phyloP scores from a whole-genome alignment of 1,140 invertebrate genomes.

The Macrosteles quadrilineatus region DNA sequence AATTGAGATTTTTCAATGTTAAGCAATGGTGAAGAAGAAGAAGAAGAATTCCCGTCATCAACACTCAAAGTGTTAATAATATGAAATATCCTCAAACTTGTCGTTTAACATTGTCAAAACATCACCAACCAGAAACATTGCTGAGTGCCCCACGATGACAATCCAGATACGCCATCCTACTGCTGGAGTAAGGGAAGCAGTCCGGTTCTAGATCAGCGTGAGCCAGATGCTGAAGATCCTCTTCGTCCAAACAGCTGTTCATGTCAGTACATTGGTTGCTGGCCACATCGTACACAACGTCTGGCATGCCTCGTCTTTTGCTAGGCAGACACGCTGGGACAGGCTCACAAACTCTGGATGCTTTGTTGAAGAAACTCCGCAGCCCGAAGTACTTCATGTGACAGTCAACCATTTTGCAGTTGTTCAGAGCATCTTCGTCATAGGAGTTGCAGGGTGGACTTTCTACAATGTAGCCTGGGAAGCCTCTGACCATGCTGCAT shows the following conservation, averaged over 20 bases:
- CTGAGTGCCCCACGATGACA: background rate
- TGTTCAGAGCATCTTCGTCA: conserved; percentile 1
- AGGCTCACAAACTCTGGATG: background rate
- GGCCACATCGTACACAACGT: conserved; percentile 2
- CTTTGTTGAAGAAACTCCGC: background rate
- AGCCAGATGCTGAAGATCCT: conserved; percentile 1
- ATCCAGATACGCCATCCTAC: background rate
- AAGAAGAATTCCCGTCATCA: no score
- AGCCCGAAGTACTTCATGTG: conserved; percentile 19
- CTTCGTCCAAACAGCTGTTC: background rate
- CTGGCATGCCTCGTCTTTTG: conserved; percentile 3
- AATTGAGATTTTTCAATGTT: no score
- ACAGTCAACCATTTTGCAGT: conserved; percentile 10
- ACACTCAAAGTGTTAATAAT: no score
- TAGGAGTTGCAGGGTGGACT: background rate
- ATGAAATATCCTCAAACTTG: no score
- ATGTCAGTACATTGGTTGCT: background rate
- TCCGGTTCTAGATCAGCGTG: conserved; percentile 9
- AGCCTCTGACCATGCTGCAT: background rate
- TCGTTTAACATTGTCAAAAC: no score
- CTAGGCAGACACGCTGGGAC: background rate
- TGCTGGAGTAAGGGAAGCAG: background rate
- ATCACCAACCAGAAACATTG: background rate
- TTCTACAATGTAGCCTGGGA: background rate
- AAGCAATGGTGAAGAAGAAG: no score